Evolutionary conservation across 2,113 vertebrate species (phyloP).

Genomic region (Lasiurus borealis): DNA sequence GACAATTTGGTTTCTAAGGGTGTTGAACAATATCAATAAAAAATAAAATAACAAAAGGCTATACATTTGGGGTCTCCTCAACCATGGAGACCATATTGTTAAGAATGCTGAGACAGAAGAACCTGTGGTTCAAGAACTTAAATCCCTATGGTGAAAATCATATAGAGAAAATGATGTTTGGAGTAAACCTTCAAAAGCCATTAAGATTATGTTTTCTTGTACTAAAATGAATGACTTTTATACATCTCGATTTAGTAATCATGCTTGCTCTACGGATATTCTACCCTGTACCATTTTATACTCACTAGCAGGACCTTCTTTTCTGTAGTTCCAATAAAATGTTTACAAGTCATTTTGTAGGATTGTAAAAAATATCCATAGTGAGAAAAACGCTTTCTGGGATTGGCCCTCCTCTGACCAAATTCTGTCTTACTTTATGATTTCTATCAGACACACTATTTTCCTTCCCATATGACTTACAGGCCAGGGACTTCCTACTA

Average conservation of each 20-base stretch:
- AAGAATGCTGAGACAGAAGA: conserved; percentile 17
- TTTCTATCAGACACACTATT: neutral
- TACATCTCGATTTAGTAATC: conserved; percentile 27
- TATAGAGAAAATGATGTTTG: conserved; percentile 10
- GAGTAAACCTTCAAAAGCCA: neutral
- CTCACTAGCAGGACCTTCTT: conserved; percentile 33
- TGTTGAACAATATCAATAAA: neutral
- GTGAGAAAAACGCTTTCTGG: conserved; percentile 28
- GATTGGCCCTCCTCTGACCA: neutral
- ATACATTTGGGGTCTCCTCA: neutral
- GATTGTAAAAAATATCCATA: neutral
- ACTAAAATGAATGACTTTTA: conserved; percentile 46
- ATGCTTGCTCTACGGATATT: neutral
- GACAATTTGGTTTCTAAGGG: neutral
- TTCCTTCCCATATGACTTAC: neutral
- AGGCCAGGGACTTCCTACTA: neutral
- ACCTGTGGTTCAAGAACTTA: conserved; percentile 37
- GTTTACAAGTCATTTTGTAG: conserved; percentile 7
- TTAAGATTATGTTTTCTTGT: neutral
- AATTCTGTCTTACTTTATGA: conserved; percentile 41
- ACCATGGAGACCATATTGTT: neutral
- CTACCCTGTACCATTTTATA: neutral
- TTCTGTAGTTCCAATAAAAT: conserved; percentile 6
- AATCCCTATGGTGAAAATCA: neutral
- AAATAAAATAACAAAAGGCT: conserved; percentile 20